Evolutionary conservation across 2,113 vertebrate species (phyloP).

Genomic region (Procavia capensis): DNA sequence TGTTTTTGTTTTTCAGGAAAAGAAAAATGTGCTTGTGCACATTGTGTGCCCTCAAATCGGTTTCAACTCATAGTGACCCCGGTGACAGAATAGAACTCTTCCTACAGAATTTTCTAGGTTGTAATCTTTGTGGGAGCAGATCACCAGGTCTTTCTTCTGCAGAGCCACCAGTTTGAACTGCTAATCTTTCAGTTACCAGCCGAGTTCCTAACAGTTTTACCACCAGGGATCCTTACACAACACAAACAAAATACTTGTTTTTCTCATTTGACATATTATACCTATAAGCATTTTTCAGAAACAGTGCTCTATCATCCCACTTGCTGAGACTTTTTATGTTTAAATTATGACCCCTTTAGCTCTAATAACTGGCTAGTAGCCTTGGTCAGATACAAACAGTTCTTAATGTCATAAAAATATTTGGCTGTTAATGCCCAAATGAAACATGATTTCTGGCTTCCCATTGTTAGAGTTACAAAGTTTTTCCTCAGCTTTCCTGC

Average conservation of each 20-base stretch:
- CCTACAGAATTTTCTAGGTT: neutral
- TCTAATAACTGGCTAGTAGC: neutral
- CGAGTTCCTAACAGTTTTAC: neutral
- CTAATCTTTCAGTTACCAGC: neutral
- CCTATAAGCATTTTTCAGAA: conserved; percentile 24
- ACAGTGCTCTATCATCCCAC: neutral
- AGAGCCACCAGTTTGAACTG: neutral
- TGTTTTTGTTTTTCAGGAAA: conserved; percentile 53
- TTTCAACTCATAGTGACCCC: neutral
- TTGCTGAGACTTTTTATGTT: conserved; percentile 28
- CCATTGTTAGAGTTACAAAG: neutral
- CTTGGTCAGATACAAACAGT: neutral
- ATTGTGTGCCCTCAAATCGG: neutral
- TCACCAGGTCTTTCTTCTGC: neutral
- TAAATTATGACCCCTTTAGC: neutral
- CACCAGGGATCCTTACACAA: neutral
- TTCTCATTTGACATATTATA: conserved; percentile 31
- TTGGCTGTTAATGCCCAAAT: neutral
- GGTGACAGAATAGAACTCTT: neutral
- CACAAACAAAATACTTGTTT: neutral
- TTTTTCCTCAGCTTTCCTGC: neutral
- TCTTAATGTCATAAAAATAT: neutral
- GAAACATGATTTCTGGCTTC: neutral
- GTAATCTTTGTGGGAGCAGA: neutral
- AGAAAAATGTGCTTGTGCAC: neutral